Percentiles rank a stretch among this genome's conserved stretches.
Evolutionary conservation across 2,888 invertebrate genomes (phyloP).

Genomic region (Eulithis prunata): DNA sequence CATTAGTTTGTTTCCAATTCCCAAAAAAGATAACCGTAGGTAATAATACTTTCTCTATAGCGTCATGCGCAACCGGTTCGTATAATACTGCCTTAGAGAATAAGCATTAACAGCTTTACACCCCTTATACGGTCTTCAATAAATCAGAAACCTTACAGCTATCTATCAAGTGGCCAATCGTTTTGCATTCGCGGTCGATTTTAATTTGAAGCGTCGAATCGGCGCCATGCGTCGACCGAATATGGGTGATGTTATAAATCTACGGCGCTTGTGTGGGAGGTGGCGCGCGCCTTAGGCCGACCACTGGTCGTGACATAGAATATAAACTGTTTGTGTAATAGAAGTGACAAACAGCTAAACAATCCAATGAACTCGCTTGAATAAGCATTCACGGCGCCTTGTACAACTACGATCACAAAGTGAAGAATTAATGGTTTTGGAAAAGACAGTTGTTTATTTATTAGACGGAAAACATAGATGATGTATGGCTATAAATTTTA

Average conservation of each 20-base stretch:
- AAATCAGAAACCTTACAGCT: constrained; percentile 71
- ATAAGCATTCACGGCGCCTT: constrained; percentile 29
- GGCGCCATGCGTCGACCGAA: constrained; percentile 81
- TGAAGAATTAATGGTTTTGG: constrained; percentile 25
- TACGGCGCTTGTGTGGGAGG: constrained; percentile 65
- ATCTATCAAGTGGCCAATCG: constrained; percentile 74
- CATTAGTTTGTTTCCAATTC: neutral
- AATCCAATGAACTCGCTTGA: constrained; percentile 34
- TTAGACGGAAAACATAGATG: constrained; percentile 28
- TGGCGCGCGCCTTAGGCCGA: constrained; percentile 60
- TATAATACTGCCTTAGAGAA: constrained; percentile 28
- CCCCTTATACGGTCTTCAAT: constrained; percentile 62
- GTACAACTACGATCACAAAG: constrained; percentile 29
- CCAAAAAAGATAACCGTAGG: neutral
- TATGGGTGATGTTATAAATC: constrained; percentile 84
- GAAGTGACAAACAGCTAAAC: constrained; percentile 37
- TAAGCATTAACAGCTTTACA: constrained; percentile 55
- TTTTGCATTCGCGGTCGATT: constrained; percentile 71
- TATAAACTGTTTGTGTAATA: constrained; percentile 37
- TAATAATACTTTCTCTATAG: constrained; percentile 1
- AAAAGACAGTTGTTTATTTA: constrained; percentile 26
- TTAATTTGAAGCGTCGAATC: constrained; percentile 82
- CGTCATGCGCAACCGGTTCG: constrained; percentile 2
- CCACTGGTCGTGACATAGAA: constrained; percentile 44
- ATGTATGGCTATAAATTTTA: constrained; percentile 21